phyloP scores from a whole-genome alignment of 2,888 invertebrate genomes.

The Ommatoiulus sabulosus region DNA sequence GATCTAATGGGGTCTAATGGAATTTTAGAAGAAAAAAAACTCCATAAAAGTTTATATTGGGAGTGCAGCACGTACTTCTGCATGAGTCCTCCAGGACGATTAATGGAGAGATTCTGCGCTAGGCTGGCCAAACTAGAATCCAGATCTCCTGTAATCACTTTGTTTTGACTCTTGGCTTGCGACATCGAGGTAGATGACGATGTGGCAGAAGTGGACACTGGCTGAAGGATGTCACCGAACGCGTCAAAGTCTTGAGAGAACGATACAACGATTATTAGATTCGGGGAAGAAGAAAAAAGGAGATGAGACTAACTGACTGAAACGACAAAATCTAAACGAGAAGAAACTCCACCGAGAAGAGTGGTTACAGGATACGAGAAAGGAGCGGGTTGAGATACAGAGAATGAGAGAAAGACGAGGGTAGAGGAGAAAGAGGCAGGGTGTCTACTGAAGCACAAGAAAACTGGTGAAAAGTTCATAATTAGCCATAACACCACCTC shows the following conservation, averaged over 20 bases:
- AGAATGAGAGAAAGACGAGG: neutral
- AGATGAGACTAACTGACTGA: no score
- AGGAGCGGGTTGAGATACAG: neutral
- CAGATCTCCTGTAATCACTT: constrained; percentile 90
- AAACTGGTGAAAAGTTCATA: no score
- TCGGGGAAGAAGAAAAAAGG: neutral
- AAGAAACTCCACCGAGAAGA: constrained; percentile 46
- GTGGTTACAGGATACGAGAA: neutral
- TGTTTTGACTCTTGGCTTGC: constrained; percentile 67
- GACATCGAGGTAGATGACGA: constrained; percentile 45
- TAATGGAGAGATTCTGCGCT: constrained; percentile 84
- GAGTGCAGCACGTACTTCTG: constrained; percentile 59
- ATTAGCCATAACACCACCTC: no score
- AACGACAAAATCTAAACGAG: neutral
- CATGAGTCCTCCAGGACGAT: constrained; percentile 59
- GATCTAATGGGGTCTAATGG: no score
- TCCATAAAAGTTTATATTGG: no score
- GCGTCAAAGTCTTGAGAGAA: constrained; percentile 75
- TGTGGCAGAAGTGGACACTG: constrained; percentile 68
- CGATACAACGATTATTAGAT: neutral
- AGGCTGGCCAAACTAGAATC: constrained; percentile 93
- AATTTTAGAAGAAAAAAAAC: no score
- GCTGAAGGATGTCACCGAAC: constrained; percentile 79
- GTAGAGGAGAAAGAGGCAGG: neutral
- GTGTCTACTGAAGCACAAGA: neutral